A percentile compares a stretch with the other conserved stretches of the same genome.
phyloP scores from a whole-genome alignment of 2,888 invertebrate genomes.

The Xestobium rufovillosum region DNA sequence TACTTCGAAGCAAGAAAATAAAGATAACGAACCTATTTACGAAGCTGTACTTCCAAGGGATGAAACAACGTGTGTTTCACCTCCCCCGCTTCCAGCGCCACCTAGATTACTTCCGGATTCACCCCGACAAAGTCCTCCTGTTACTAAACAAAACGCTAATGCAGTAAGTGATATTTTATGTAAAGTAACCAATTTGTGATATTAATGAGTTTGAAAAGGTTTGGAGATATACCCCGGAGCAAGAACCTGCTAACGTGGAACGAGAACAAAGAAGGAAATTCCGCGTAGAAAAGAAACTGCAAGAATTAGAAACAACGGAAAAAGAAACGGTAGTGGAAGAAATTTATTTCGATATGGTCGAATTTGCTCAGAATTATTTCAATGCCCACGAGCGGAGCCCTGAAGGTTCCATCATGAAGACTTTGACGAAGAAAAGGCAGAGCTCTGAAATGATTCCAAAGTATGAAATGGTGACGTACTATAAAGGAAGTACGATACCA shows the following conservation, averaged over 20 bases:
- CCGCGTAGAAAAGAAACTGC: conserved; percentile 77
- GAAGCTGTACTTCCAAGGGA: conserved; percentile 74
- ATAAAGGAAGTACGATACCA: conserved; percentile 80
- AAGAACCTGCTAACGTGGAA: conserved; percentile 48
- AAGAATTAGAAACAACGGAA: conserved; percentile 60
- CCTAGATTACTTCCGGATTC: conserved; percentile 44
- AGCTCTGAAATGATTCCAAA: conserved; percentile 76
- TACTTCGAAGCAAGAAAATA: conserved; percentile 31
- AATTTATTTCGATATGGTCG: conserved; percentile 71
- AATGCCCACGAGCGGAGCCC: conserved; percentile 81
- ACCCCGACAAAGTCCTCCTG: conserved; percentile 47
- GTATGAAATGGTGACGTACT: conserved; percentile 87
- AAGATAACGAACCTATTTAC: conserved; percentile 68
- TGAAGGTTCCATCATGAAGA: conserved; percentile 83
- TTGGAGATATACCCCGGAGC: conserved; percentile 35
- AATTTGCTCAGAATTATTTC: conserved; percentile 91
- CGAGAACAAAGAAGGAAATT: conserved; percentile 74
- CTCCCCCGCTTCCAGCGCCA: conserved; percentile 45
- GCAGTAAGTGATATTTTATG: conserved; percentile 35
- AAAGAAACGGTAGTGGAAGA: conserved; percentile 48
- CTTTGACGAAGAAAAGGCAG: conserved; percentile 71
- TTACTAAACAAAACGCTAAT: conserved; percentile 45
- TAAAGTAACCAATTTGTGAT: not conserved
- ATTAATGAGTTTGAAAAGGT: not conserved
- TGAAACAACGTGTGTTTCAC: conserved; percentile 42